These are phyloP conservation scores for Eulemur rufifrons DNA, from an alignment of 2,113 vertebrate species.

Conservation along the genomic window DNA sequence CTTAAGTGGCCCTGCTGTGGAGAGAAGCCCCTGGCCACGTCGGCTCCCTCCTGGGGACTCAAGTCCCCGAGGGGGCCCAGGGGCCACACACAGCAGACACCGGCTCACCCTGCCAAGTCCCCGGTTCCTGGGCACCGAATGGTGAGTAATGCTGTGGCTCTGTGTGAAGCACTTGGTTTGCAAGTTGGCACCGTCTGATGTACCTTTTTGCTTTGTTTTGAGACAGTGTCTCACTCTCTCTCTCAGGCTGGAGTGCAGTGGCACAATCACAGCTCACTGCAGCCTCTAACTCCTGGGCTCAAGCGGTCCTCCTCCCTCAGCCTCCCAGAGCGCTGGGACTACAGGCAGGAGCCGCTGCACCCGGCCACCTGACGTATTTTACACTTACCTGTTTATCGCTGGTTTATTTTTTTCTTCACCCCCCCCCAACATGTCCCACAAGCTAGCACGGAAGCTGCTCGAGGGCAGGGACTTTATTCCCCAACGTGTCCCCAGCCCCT, in stretches of 20 bases:
- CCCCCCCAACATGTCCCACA: too few species aligned
- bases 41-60: background rate
- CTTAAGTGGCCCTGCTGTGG: background rate
- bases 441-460: fast-evolving
- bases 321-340: too few species aligned
- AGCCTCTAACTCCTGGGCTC: too few species aligned
- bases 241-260: too few species aligned
- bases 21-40: background rate
- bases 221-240: too few species aligned
- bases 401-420: too few species aligned
- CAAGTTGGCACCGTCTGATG: fast-evolving
- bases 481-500: background rate
- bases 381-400: background rate
- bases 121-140: fast-evolving
- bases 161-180: fast-evolving
- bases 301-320: too few species aligned
- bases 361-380: fast-evolving
- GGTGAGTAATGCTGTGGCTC: fast-evolving
- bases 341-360: too few species aligned
- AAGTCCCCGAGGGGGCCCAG: background rate
- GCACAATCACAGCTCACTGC: too few species aligned
- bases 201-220: too few species aligned
- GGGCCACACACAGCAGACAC: fast-evolving
- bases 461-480: too few species aligned
- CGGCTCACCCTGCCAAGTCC: fast-evolving